Conservation (phyloP, 1,140 invertebrate genomes). For the Hycleus cichorii region DNA sequence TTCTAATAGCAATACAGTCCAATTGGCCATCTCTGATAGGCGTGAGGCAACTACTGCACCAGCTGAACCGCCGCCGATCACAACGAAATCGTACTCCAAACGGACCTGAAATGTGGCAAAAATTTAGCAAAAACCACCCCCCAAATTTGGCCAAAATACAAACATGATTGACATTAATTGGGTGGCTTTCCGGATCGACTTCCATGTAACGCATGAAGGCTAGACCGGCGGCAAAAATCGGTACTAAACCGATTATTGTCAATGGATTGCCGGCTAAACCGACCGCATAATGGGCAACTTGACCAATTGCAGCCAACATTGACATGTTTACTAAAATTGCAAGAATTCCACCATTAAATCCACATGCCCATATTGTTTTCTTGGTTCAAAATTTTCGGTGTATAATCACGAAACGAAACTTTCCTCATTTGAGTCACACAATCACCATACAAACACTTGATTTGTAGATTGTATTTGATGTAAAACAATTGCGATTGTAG, state of each 20-base stretch:
- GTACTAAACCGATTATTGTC: conserved; percentile 64
- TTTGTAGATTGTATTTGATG: conserved; percentile 52
- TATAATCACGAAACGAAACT: conserved; percentile 57
- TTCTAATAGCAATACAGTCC: conserved; percentile 75
- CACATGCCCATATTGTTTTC: conserved; percentile 40
- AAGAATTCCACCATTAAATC: conserved; percentile 23
- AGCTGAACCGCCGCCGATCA: conserved; percentile 85
- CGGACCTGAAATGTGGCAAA: conserved; percentile 49
- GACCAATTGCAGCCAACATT: conserved; percentile 23
- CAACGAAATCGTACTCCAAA: conserved; percentile 72
- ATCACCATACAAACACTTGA: conserved; percentile 48
- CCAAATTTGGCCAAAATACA: conserved; percentile 33
- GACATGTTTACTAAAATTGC: conserved; percentile 18
- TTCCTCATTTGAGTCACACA: conserved; percentile 25
- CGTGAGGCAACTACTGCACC: conserved; percentile 88
- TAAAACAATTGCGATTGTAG: conserved; percentile 37
- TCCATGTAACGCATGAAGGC: conserved; percentile 73
- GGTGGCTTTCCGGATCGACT: conserved; percentile 73
- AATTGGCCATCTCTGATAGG: conserved; percentile 70
- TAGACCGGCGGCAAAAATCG: conserved; percentile 68
- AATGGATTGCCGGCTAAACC: conserved; percentile 40
- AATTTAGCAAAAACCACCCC: not conserved
- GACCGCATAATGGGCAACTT: conserved; percentile 28
- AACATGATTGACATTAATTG: conserved; percentile 61
- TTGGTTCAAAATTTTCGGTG: conserved; percentile 54